phyloP scores from a whole-genome alignment of 2,797 vertebrate genomes.

The Silurus lanzhouensis region DNA sequence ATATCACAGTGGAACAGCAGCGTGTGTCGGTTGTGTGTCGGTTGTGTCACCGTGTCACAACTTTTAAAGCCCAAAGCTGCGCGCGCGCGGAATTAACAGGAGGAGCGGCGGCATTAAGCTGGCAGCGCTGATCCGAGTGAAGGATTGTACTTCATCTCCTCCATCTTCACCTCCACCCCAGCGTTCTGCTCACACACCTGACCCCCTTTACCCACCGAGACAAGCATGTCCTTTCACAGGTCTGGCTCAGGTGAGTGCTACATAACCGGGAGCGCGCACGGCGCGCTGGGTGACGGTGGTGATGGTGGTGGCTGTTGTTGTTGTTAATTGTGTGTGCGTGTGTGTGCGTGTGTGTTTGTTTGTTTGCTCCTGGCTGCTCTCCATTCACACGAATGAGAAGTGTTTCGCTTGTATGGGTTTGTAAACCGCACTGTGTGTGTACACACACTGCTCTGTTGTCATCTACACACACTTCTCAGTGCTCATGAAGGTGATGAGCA shows the following conservation, averaged over 20 bases:
- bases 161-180: conserved; percentile 5
- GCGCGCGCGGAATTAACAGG: conserved; percentile 70
- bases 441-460: too few species aligned
- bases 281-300: not conserved
- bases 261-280: not conserved
- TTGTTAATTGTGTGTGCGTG: conserved; percentile 23
- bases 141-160: conserved; percentile 75
- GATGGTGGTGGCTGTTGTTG: not conserved
- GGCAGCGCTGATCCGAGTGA: conserved; percentile 65
- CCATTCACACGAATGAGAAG: not conserved
- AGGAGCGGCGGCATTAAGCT: conserved; percentile 73
- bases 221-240: conserved; percentile 66
- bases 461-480: too few species aligned
- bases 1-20: not conserved
- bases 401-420: too few species aligned
- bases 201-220: conserved; percentile 52
- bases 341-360: conserved; percentile 7
- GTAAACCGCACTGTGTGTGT: too few species aligned
- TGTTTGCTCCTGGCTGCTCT: conserved; percentile 12
- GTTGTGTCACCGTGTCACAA: conserved; percentile 4
- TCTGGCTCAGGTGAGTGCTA: conserved; percentile 54
- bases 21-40: not conserved
- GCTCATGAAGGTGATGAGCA: too few species aligned
- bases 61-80: conserved; percentile 51
- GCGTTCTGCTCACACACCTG: conserved; percentile 59